Conservation (phyloP, 2,888 invertebrate species). For the Metellina segmentata region DNA sequence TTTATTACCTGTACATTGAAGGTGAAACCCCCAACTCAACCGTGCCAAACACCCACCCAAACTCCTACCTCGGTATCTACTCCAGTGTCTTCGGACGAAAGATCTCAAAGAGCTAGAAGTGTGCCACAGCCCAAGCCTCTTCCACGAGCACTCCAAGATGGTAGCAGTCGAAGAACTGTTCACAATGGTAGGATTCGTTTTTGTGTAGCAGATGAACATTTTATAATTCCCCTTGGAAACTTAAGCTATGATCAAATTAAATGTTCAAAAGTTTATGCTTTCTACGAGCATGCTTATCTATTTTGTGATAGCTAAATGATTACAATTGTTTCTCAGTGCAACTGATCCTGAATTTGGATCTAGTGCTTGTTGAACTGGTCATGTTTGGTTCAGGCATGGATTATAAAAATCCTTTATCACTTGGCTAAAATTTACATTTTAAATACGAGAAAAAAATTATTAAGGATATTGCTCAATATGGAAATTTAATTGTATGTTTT, state of each 20-base stretch:
- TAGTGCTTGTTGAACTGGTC: not conserved
- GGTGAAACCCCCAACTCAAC: constrained; percentile 68
- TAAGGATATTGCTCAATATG: no score
- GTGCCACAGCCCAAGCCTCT: constrained; percentile 73
- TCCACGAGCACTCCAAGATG: constrained; percentile 70
- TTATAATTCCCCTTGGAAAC: no score
- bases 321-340: not conserved
- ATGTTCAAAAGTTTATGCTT: not conserved
- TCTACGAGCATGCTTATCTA: not conserved
- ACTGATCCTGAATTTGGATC: not conserved
- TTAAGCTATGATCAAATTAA: not conserved
- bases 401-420: no score
- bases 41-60: constrained; percentile 69
- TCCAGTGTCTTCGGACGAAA: constrained; percentile 71
- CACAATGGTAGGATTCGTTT: constrained; percentile 56
- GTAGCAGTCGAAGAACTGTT: constrained; percentile 60
- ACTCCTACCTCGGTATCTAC: constrained; percentile 73
- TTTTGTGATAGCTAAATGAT: not conserved
- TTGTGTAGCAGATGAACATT: not conserved
- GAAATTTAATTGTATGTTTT: no score
- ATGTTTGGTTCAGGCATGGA: no score
- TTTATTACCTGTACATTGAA: not conserved
- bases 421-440: no score
- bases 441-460: no score
- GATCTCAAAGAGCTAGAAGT: constrained; percentile 69